Evolutionary conservation across 2,888 invertebrate species (phyloP).

Genomic region (Exocentrus adspersus): DNA sequence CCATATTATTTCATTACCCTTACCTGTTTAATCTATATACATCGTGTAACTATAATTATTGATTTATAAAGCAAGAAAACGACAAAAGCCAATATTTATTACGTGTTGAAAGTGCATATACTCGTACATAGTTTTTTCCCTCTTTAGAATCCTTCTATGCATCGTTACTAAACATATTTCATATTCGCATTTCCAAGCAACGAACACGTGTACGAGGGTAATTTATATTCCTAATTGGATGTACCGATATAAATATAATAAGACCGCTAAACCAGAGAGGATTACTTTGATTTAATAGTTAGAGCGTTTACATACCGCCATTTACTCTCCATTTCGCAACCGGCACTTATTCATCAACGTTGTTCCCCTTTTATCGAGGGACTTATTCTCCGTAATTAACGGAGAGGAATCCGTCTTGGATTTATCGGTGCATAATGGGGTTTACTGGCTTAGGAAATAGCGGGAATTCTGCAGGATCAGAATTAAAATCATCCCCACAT

Average conservation of each 20-base stretch:
- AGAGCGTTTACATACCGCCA: slow-evolving; percentile 34
- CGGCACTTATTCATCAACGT: slow-evolving; percentile 11
- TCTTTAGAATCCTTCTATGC: not conserved
- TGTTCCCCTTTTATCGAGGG: slow-evolving; percentile 15
- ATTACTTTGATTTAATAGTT: slow-evolving; percentile 44
- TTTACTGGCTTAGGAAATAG: slow-evolving; percentile 48
- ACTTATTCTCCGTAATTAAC: slow-evolving; percentile 46
- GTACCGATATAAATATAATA: slow-evolving; percentile 41
- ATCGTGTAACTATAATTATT: too few relatives aligned
- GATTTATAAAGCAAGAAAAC: not conserved
- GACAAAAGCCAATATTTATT: not conserved
- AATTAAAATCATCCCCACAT: slow-evolving; percentile 28
- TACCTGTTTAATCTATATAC: too few relatives aligned
- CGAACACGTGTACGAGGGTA: slow-evolving; percentile 39
- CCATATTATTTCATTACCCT: too few relatives aligned
- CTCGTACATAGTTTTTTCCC: not conserved
- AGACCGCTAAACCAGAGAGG: slow-evolving; percentile 35
- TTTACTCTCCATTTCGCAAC: slow-evolving; percentile 35
- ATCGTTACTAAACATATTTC: not conserved
- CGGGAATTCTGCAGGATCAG: slow-evolving; percentile 40
- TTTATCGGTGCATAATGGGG: slow-evolving; percentile 46
- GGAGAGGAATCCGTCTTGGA: slow-evolving; percentile 44
- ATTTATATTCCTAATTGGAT: slow-evolving; percentile 34
- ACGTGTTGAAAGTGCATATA: not conserved
- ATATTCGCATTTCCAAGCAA: slow-evolving; percentile 24